A percentile compares a stretch with the other conserved stretches of the same genome.
phyloP scores from a whole-genome alignment of 2,888 invertebrate species.

The Pseudococcus viburni region DNA sequence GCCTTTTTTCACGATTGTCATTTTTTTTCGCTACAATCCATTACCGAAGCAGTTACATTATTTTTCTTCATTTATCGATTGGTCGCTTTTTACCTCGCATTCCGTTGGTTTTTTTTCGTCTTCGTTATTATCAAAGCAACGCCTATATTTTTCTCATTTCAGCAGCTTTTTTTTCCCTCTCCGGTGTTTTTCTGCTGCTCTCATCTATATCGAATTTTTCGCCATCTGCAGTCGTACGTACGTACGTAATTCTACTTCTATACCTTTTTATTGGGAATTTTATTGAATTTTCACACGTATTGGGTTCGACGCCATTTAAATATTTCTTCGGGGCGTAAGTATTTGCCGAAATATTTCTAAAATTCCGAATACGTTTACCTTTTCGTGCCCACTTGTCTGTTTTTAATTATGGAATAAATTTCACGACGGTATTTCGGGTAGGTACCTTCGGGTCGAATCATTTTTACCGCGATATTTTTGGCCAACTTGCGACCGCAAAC shows the following conservation, averaged over 20 bases:
- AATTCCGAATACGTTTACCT: constrained; percentile 9
- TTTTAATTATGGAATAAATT: constrained; percentile 9
- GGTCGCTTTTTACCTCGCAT: constrained; percentile 24
- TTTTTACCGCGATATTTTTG: too few species aligned
- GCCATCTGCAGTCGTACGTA: constrained; percentile 10
- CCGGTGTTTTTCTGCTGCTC: background rate
- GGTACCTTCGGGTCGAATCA: too few species aligned
- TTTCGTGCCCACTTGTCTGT: background rate
- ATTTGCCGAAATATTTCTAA: constrained; percentile 2
- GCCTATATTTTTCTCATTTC: constrained; percentile 52
- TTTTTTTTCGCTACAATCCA: constrained; percentile 5
- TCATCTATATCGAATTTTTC: constrained; percentile 42
- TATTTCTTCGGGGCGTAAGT: background rate
- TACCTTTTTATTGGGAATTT: constrained; percentile 33
- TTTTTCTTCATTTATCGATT: constrained; percentile 54
- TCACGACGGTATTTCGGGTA: background rate
- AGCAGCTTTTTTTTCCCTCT: background rate
- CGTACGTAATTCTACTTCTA: constrained; percentile 24
- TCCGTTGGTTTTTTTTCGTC: background rate
- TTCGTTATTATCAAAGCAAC: constrained; percentile 44
- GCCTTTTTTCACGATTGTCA: constrained; percentile 28
- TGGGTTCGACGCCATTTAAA: background rate
- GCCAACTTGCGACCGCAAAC: background rate
- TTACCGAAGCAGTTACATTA: constrained; percentile 40
- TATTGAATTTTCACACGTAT: constrained; percentile 54